Evolutionary conservation across 1,140 invertebrate species (phyloP).

Genomic region (Drosophila tropicalis): DNA sequence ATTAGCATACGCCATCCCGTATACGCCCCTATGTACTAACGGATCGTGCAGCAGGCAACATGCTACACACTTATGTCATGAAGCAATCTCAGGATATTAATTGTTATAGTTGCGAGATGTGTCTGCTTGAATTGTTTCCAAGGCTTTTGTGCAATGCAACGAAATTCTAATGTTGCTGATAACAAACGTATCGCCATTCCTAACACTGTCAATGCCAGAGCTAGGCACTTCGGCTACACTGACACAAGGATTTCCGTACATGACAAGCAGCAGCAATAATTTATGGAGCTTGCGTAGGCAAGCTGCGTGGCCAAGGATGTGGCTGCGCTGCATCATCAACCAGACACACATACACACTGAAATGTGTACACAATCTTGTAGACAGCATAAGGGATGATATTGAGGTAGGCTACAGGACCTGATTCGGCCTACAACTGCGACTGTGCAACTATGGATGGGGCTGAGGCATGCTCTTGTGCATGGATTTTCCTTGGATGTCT

Average conservation of each 20-base stretch:
- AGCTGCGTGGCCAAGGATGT: slow-evolving; percentile 69
- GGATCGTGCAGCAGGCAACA: slow-evolving; percentile 25
- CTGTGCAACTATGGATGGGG: neutral
- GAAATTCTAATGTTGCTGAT: slow-evolving; percentile 78
- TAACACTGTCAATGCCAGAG: slow-evolving; percentile 66
- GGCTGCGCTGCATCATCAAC: slow-evolving; percentile 38
- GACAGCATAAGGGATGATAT: slow-evolving; percentile 18
- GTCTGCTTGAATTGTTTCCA: slow-evolving; percentile 80
- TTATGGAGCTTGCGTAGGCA: slow-evolving; percentile 74
- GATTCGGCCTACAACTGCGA: neutral
- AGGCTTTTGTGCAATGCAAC: slow-evolving; percentile 78
- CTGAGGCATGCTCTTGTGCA: neutral
- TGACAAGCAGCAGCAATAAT: slow-evolving; percentile 82
- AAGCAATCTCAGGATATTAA: slow-evolving; percentile 74
- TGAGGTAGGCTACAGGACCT: slow-evolving; percentile 1
- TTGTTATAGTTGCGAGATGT: slow-evolving; percentile 81
- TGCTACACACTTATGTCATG: slow-evolving; percentile 49
- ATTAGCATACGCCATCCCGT: slow-evolving; percentile 76
- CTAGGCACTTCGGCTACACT: slow-evolving; percentile 70
- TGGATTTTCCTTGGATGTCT: neutral
- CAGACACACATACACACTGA: slow-evolving; percentile 30
- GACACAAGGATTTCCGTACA: slow-evolving; percentile 81
- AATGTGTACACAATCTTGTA: slow-evolving; percentile 10
- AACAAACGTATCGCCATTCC: slow-evolving; percentile 70
- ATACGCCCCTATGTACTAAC: slow-evolving; percentile 66